A percentile compares a stretch with the other conserved stretches of the same genome.
Conservation (phyloP, 2,797 vertebrate species). For the Mus minutoides region DNA sequence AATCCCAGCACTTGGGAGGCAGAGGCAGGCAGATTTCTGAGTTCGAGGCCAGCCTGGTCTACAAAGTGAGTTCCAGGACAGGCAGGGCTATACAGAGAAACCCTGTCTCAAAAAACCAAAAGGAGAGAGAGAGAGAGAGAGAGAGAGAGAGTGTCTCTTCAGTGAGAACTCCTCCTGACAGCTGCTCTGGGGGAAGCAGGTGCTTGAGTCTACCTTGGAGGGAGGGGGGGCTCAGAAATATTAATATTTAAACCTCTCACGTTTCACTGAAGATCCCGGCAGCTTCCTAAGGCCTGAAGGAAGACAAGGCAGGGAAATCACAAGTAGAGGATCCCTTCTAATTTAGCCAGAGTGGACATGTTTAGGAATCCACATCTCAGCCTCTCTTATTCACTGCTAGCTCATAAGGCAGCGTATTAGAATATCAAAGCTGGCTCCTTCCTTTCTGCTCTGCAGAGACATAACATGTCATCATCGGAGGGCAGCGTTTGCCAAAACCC, state of each 20-base stretch:
- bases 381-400: slow-evolving; percentile 34
- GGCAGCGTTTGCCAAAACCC: slow-evolving; percentile 56
- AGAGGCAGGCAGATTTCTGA: too few relatives aligned
- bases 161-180: slow-evolving; percentile 69
- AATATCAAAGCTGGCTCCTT: slow-evolving; percentile 33
- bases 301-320: slow-evolving; percentile 66
- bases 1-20: too few relatives aligned
- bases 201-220: slow-evolving; percentile 52
- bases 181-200: slow-evolving; percentile 75
- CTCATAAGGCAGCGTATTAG: slow-evolving; percentile 26
- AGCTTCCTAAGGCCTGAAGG: slow-evolving; percentile 66
- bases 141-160: too few relatives aligned
- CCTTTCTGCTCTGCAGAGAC: slow-evolving; percentile 58
- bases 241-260: slow-evolving; percentile 80
- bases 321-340: slow-evolving; percentile 67
- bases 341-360: slow-evolving; percentile 42
- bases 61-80: too few relatives aligned
- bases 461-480: slow-evolving; percentile 78
- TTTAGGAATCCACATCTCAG: background rate
- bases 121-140: too few relatives aligned
- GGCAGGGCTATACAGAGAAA: too few relatives aligned
- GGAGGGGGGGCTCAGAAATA: slow-evolving; percentile 68
- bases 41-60: too few relatives aligned
- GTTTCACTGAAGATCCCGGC: slow-evolving; percentile 65
- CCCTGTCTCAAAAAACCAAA: too few relatives aligned